Base-by-base conservation (phyloP, 2,888 invertebrate species). In the Sinelater perroti region DNA sequence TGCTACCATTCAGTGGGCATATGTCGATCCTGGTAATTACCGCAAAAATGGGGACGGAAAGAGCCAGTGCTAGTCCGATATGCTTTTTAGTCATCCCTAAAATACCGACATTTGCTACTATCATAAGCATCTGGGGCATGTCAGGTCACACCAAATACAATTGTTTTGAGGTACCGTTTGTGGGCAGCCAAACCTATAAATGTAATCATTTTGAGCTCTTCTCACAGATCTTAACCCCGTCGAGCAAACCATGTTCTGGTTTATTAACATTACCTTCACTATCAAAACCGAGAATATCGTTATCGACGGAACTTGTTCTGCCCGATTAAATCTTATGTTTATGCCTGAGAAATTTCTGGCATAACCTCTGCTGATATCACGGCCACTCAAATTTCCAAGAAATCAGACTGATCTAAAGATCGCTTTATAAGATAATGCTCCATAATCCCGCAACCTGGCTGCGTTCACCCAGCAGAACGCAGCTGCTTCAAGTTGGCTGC, bases 261-360 rank as follows among this genome's bases (percentile, higher is more conserved):
- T 96, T 96, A 79, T 99, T 99, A 17, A 99, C 97, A 54, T n/a
- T 42, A 87, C 94, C 95, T 75, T 90, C 82, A 67, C 92, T 91
- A 76, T 97, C 97, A 78, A 99, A 99, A 52, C 99, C 98, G 17
- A 99, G 87, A 72, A 99, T 99, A 75, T 99, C 99, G 79, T 99
- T 99, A 49, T 98, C 98, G n/a, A 99, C 98, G 35, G 97, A 97
- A 76, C 97, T 97, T 38, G 99, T 99, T 63, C 99, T 82, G 8
- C 97, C 97, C 56, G 95, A 95, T 82, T 99, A 98, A 84, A 97
- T 91, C 82, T 99, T 99, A 77, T 99, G 99, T 78, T 98, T 98
- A 79, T 98, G 99, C 3, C 99, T 82, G 81, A 99, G 99, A 11
- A 99, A 85, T 72, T 95, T 89, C 79, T 95, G 95, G 13, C 97